These are phyloP conservation scores for Rhysida immarginata DNA, from an alignment of 1,140 invertebrate species.

Conservation along the genomic window DNA sequence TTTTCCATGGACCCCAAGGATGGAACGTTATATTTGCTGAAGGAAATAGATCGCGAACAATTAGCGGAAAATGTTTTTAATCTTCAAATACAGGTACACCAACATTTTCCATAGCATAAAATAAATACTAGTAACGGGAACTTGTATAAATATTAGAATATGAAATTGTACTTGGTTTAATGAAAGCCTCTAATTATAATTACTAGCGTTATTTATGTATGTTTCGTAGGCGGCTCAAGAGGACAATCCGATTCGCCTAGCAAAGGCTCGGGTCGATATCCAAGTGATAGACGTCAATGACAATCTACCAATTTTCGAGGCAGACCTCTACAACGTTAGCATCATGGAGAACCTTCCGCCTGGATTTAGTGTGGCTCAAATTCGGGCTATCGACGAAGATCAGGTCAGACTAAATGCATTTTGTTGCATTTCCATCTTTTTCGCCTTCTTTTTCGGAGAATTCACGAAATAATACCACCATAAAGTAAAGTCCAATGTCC, in stretches of 20 bases:
- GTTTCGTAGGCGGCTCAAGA: constrained; percentile 41
- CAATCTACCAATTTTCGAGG: constrained; percentile 68
- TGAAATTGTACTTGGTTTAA: background rate
- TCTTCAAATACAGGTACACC: constrained; percentile 50
- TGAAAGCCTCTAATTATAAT: background rate
- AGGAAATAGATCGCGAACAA: constrained; percentile 58
- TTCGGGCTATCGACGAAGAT: constrained; percentile 58
- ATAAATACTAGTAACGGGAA: background rate
- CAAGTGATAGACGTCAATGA: constrained; percentile 67
- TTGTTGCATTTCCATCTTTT: too few relatives aligned
- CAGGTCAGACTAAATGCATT: constrained; percentile 33
- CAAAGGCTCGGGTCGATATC: constrained; percentile 53
- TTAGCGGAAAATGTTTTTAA: constrained; percentile 53
- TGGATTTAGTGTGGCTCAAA: constrained; percentile 65
- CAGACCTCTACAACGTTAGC: constrained; percentile 75
- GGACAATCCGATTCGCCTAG: constrained; percentile 57
- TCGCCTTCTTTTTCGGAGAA: too few relatives aligned
- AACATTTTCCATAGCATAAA: too few relatives aligned
- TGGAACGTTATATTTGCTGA: constrained; percentile 54
- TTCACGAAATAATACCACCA: too few relatives aligned
- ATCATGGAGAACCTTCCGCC: constrained; percentile 80
- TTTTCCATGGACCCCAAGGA: constrained; percentile 59
- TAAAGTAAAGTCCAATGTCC: too few relatives aligned
- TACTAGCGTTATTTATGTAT: background rate
- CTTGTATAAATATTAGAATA: background rate